phyloP scores from a whole-genome alignment of 2,888 invertebrate species.

The Bombylius major region DNA sequence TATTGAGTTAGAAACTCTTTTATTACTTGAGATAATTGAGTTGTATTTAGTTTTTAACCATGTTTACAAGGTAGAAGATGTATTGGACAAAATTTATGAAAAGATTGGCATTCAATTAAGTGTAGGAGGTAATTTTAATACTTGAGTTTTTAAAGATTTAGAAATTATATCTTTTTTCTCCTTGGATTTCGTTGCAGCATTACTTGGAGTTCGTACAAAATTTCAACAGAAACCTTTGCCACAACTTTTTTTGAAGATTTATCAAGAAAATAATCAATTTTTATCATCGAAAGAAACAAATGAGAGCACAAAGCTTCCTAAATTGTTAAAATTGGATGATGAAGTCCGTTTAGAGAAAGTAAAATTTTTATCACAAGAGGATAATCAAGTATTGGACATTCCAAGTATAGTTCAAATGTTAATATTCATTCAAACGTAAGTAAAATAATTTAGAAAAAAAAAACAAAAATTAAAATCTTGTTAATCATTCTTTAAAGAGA shows the following conservation, averaged over 20 bases:
- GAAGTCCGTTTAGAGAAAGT: conserved; percentile 75
- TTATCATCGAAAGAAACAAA: conserved; percentile 41
- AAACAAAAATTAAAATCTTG: background rate
- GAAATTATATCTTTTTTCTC: background rate
- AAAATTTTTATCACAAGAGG: conserved; percentile 49
- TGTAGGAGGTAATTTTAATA: conserved; percentile 44
- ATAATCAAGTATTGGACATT: conserved; percentile 39
- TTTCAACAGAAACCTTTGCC: conserved; percentile 73
- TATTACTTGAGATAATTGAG: conserved; percentile 45
- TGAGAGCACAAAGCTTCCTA: conserved; percentile 42
- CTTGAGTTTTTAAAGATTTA: background rate
- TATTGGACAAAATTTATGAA: conserved; percentile 50
- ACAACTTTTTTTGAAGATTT: conserved; percentile 64
- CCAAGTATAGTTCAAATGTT: conserved; percentile 66
- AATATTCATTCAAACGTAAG: conserved; percentile 63
- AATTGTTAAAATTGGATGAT: conserved; percentile 64
- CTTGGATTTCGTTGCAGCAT: conserved; percentile 11
- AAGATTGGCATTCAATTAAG: conserved; percentile 53
- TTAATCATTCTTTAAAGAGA: too few species aligned
- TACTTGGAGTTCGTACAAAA: conserved; percentile 80
- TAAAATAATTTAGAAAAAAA: conserved; percentile 15
- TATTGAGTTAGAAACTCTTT: conserved; percentile 34
- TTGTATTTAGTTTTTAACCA: conserved; percentile 63
- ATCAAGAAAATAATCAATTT: conserved; percentile 35
- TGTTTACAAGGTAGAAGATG: conserved; percentile 53